Evolutionary conservation across 1,140 invertebrate genomes (phyloP).

Genomic region (Agrypnia vestita): DNA sequence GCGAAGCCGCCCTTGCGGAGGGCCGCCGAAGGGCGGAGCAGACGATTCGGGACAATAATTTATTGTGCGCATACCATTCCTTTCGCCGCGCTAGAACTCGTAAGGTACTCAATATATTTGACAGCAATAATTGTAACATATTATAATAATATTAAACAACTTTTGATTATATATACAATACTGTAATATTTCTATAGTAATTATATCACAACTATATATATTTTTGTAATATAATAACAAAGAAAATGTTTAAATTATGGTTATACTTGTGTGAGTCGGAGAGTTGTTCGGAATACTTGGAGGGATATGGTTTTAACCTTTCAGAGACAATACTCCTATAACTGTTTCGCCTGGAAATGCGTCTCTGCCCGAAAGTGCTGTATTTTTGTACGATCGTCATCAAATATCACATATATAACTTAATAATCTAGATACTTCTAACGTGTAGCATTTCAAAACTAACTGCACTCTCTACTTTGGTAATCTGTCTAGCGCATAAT

Average conservation of each 20-base stretch:
- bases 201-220: constrained; percentile 27
- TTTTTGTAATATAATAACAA: constrained; percentile 32
- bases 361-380: no score
- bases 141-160: constrained; percentile 6
- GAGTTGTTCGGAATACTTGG: no score
- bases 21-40: background rate
- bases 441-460: no score
- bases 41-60: background rate
- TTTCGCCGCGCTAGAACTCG: background rate
- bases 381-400: no score
- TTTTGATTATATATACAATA: constrained; percentile 18
- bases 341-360: no score
- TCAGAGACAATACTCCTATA: no score
- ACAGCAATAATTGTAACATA: constrained; percentile 31
- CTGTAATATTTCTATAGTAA: constrained; percentile 18
- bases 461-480: no score
- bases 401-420: no score
- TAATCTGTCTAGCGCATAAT: no score
- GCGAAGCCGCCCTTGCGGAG: background rate
- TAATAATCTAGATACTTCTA: no score
- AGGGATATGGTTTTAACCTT: no score
- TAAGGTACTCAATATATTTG: constrained; percentile 22
- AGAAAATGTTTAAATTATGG: background rate
- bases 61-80: constrained; percentile 1
- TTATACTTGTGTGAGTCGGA: no score